Evolutionary conservation across 2,888 invertebrate genomes (phyloP).

Genomic region (Argyresthia goedartella): DNA sequence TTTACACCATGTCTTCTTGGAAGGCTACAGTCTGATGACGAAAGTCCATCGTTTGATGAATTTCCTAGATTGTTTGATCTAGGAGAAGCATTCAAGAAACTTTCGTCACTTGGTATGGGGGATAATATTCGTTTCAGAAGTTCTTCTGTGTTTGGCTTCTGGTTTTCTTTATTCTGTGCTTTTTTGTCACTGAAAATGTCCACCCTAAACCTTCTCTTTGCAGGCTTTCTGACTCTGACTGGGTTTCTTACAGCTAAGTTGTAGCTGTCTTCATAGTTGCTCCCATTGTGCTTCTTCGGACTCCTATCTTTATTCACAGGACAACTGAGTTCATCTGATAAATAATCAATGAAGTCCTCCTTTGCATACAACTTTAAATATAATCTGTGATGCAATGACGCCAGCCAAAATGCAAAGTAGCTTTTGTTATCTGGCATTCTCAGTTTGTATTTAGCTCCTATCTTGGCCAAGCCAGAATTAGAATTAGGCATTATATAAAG

Average conservation of each 20-base stretch:
- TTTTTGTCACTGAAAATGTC: slow-evolving; percentile 63
- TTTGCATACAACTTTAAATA: slow-evolving; percentile 80
- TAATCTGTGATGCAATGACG: slow-evolving; percentile 83
- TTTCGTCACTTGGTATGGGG: slow-evolving; percentile 40
- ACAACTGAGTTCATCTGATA: slow-evolving; percentile 73
- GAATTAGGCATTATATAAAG: slow-evolving; percentile 73
- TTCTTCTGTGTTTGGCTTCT: slow-evolving; percentile 69
- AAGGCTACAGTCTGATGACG: slow-evolving; percentile 60
- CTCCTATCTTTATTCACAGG: slow-evolving; percentile 47
- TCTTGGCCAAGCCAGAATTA: slow-evolving; percentile 67
- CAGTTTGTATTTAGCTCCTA: slow-evolving; percentile 77
- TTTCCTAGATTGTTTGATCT: slow-evolving; percentile 33
- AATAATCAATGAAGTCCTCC: slow-evolving; percentile 75
- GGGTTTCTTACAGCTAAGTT: slow-evolving; percentile 63
- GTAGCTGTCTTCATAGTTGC: slow-evolving; percentile 64
- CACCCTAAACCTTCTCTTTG: slow-evolving; percentile 65
- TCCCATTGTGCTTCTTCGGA: slow-evolving; percentile 42
- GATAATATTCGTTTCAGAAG: slow-evolving; percentile 46
- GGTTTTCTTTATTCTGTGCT: slow-evolving; percentile 78
- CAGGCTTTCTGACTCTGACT: slow-evolving; percentile 42
- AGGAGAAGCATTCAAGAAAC: slow-evolving; percentile 21
- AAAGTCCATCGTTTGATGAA: slow-evolving; percentile 56
- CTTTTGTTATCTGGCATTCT: slow-evolving; percentile 82
- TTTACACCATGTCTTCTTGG: slow-evolving; percentile 77
- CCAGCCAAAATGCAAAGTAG: slow-evolving; percentile 81